Conservation (phyloP, 2,113 vertebrate species). For the Ariopsis seemanni region DNA sequence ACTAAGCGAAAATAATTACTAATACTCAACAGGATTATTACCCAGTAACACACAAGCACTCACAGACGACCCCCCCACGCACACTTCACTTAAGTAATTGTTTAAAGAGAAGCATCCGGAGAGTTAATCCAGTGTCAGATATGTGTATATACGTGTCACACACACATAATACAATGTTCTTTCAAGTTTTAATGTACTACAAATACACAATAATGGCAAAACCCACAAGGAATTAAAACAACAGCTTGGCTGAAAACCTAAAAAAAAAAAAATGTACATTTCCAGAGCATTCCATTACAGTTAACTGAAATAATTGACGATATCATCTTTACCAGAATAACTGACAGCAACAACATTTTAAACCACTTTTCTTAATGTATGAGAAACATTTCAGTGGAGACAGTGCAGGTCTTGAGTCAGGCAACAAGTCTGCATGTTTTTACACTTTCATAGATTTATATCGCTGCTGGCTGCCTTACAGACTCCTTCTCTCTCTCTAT, state of each 20-base stretch:
- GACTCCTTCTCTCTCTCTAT: neutral
- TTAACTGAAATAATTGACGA: neutral
- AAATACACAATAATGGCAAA: neutral
- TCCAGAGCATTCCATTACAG: neutral
- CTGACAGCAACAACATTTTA: neutral
- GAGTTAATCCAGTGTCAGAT: neutral
- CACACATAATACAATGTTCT: neutral
- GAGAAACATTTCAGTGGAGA: neutral
- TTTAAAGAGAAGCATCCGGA: slow-evolving; percentile 56
- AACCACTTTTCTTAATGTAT: neutral
- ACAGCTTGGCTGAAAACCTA: neutral
- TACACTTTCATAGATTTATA: slow-evolving; percentile 24
- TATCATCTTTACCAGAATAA: neutral
- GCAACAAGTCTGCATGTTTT: neutral
- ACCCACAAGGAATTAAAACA: neutral
- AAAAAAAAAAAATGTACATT: neutral
- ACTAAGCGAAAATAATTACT: neutral
- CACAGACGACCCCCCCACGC: slow-evolving; percentile 28
- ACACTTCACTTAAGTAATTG: slow-evolving; percentile 55
- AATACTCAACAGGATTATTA: neutral
- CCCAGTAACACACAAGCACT: slow-evolving; percentile 8
- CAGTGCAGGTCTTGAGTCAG: neutral
- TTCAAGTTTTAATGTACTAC: neutral
- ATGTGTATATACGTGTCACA: neutral
- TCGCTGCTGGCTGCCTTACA: slow-evolving; percentile 24